Evolutionary conservation across 1,140 invertebrate species (phyloP).

Genomic region (Wiebesia pumilae): DNA sequence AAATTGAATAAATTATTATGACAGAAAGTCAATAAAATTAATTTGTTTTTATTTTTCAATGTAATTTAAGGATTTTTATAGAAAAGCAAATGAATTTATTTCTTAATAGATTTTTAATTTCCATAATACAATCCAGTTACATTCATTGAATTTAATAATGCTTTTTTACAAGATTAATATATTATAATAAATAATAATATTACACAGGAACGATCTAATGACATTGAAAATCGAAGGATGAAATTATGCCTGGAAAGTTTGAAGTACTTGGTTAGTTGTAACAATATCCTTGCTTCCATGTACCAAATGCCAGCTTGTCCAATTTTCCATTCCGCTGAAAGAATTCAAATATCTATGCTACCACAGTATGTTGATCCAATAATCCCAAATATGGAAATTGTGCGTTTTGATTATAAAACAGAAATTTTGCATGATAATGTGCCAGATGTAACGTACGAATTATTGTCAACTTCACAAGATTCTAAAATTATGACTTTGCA

Average conservation of each 20-base stretch:
- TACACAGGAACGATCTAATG: conserved; percentile 66
- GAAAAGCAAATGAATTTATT: too few species aligned
- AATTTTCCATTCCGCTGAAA: conserved; percentile 91
- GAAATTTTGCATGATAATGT: conserved; percentile 70
- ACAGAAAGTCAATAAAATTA: too few species aligned
- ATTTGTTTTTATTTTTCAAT: too few species aligned
- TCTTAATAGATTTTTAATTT: too few species aligned
- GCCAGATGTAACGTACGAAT: conserved; percentile 77
- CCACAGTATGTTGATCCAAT: conserved; percentile 88
- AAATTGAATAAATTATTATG: too few species aligned
- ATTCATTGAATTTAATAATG: too few species aligned
- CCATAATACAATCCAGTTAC: too few species aligned
- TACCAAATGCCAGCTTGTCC: conserved; percentile 96
- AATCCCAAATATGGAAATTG: conserved; percentile 85
- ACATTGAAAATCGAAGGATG: conserved; percentile 65
- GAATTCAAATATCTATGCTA: conserved; percentile 86
- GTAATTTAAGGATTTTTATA: too few species aligned
- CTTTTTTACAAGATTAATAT: too few species aligned
- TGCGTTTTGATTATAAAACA: conserved; percentile 78
- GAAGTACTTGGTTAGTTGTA: conserved; percentile 89
- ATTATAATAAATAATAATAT: too few species aligned
- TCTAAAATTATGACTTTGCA: conserved; percentile 78
- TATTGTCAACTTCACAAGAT: conserved; percentile 76
- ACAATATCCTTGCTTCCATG: conserved; percentile 91
- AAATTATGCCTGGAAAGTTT: conserved; percentile 87